Conservation (phyloP, 1,140 invertebrate genomes). For the Panulirus ornatus region DNA sequence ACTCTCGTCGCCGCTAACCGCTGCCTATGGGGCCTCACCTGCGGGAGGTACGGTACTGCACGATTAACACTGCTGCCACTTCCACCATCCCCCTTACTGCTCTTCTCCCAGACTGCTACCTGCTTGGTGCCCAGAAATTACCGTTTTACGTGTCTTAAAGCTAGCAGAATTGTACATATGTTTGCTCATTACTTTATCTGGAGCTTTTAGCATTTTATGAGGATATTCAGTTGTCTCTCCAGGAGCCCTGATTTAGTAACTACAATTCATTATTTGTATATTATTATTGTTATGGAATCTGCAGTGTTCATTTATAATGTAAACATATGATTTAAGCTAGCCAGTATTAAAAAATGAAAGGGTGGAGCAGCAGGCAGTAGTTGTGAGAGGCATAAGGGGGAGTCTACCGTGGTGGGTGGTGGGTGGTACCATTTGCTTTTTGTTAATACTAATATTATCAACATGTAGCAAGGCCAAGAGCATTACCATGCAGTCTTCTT, state of each 20-base stretch:
- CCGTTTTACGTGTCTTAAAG: neutral
- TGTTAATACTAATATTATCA: slow-evolving; percentile 65
- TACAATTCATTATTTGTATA: neutral
- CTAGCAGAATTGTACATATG: neutral
- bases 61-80: slow-evolving; percentile 70
- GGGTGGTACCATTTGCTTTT: slow-evolving; percentile 70
- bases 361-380: slow-evolving; percentile 40
- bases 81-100: slow-evolving; percentile 60
- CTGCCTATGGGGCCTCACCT: slow-evolving; percentile 83
- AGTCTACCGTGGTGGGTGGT: slow-evolving; percentile 63
- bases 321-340: too few relatives aligned
- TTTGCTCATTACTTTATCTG: neutral
- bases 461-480: slow-evolving; percentile 59
- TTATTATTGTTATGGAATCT: neutral
- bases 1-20: slow-evolving; percentile 84
- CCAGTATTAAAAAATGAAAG: neutral
- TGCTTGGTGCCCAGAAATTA: slow-evolving; percentile 52
- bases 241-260: too few relatives aligned
- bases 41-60: slow-evolving; percentile 81
- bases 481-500: slow-evolving; percentile 12
- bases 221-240: too few relatives aligned
- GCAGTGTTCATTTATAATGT: neutral
- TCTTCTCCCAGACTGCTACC: slow-evolving; percentile 52
- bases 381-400: slow-evolving; percentile 55
- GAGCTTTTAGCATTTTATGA: too few relatives aligned